Evolutionary conservation across 53 echinoderm and acorn worm genomes (phyloP).

Genomic region (Temnopleurus reevesii): DNA sequence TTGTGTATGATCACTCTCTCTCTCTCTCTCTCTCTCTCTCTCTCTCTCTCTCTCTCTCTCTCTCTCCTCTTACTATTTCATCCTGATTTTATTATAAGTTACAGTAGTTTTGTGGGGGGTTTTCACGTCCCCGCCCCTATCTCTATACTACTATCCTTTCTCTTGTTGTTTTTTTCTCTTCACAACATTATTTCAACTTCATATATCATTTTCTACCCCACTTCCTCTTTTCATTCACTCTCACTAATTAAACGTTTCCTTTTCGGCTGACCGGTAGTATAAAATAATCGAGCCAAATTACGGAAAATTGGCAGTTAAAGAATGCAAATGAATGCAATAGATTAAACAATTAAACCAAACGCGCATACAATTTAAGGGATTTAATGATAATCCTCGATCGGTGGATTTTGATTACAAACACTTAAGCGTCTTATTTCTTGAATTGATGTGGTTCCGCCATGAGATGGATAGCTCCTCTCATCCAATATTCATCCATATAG

Average conservation of each 20-base stretch:
- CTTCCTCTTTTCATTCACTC: neutral
- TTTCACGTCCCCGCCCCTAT: no score
- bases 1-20: neutral
- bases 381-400: neutral
- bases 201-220: neutral
- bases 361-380: neutral
- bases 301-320: neutral
- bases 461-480: neutral
- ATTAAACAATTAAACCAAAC: no score
- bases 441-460: neutral
- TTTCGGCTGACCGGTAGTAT: neutral
- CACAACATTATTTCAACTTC: neutral
- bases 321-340: no score
- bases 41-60: neutral
- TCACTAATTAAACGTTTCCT: neutral
- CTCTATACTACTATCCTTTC: neutral
- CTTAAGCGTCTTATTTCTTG: neutral
- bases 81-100: no score
- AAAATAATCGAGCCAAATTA: neutral
- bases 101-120: no score
- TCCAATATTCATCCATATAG: neutral
- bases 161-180: neutral
- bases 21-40: neutral
- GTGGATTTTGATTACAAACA: conserved; percentile 15
- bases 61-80: neutral